Evolutionary conservation across 2,113 vertebrate genomes (phyloP), one percentile per base, ranked within the genome.

Genomic region (Saccopteryx bilineata): DNA sequence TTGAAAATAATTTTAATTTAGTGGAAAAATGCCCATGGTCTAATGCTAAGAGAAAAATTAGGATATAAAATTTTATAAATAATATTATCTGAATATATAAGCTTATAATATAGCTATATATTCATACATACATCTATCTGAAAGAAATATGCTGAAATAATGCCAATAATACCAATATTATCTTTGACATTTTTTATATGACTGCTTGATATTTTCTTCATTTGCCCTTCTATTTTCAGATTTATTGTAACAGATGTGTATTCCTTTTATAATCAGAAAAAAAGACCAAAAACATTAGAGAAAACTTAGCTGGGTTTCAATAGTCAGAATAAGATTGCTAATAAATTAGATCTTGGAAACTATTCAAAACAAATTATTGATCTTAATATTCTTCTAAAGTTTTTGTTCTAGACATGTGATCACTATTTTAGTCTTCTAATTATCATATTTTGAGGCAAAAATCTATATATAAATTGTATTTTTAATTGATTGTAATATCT

Each of bases 1-100:
- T 96, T 93, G 8, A 65, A 74, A 87, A 56, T 63, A 15, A 90
- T 87, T 94, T 96, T 56, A 92, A 63, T 90, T 87, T 18, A 63
- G 1, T 79, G 28, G 58, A 46, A 91, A 89, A 15, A 87, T 68
- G 10, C 21, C 65, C n/a, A 56, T 5, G 7, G 58, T 33, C 11
- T 63, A 90, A 80, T 60, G 15, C 39, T 81, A 58, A 93, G 26
- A 89, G 28, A 85, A 93, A 93, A 91, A 50, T 7, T 21, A 96
- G 52, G 17, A 13, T 83, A 66, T 75, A 93, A 78, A 17, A 91
- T 71, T 94, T 82, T 83, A 90, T 31, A 21, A 71, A 28, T 1
- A 54, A 61, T 87, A 52, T 66, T 69, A 81, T 87, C 21, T 90
- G 68, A 56, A 80, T 61, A n/a, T 76, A 0, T 60, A 82, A 65